Base-by-base conservation (phyloP, 2,113 vertebrate species). In the Urocolius indicus region DNA sequence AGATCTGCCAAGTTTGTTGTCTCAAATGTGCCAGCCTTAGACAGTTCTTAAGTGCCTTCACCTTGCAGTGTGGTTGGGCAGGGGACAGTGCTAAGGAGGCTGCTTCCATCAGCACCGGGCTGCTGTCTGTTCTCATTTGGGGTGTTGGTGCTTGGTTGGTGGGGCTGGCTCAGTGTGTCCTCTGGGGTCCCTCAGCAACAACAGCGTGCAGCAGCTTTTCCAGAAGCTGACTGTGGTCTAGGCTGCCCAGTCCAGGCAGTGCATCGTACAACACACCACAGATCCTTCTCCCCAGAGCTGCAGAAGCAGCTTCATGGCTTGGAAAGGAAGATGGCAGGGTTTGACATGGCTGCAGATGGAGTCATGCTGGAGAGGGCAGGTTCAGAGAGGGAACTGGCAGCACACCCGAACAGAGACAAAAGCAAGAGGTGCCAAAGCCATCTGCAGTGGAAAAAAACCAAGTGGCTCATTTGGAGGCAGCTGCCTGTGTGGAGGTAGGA, bases 371-470 rank as follows among this genome's bases (percentile, higher is more conserved):
- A 61, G 36, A 54, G 67, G 83, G 83, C 52, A 34, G 92, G 41
- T 9, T 87, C 2, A 2, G 75, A 62, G 87, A 27, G 55, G 36
- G 95, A 96, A 3, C 88, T 93, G 95, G 95, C 95, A 97, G 90
- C 45, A 3, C 88, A 97, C 86, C 95, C 95, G 12, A 59, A 59
- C 2, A 0, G 79, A 93, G 89, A 92, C 81, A 83, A 84, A 75
- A 81, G 93, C 29, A 1, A 89, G 89, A 89, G 80, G 65, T 87
- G 95, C 95, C 91, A 87, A n/a, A 92, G 89, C 94, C 91, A 89
- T 96, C 95, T 94, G 96, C 96, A 76, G 85, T 87, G 91, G 93
- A 85, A 93, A 87, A 84, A 93, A 78, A 32, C 68, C 93, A 75
- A 65, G 89, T 19, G 87, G 73, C 66, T 91, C 2, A 6, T 36